Evolutionary conservation across 2,797 vertebrate genomes (phyloP), one percentile per base, ranked within the genome.

Genomic region (Enteromius viviparus): DNA sequence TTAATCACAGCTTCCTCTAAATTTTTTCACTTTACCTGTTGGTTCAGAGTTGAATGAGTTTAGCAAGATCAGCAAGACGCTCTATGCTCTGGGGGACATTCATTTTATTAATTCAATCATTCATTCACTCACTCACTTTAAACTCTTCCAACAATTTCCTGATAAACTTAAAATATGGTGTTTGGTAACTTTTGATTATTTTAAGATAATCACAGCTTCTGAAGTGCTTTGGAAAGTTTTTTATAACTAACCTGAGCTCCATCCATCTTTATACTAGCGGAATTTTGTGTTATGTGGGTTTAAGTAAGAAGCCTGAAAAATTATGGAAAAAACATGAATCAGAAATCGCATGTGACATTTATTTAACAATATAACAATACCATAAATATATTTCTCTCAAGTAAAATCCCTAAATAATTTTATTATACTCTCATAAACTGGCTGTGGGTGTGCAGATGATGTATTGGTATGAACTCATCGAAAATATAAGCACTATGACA

Each of bases 11-110:
- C 60, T 37, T 45, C 58, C 47, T 19, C 32, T 1, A 34, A 66
- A 68, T 80, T 45, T 17, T 74, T 80, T 84, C 65, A 71, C 83
- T 74, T 64, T 53, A 47, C 17, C 14, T 53, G 68, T 37, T 60
- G 68, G 37, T 49, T 19, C 10, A 55, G 15, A 32, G 2, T 10
- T 53, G 15, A 69, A 21, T 68, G n/a, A 7, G 34, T 29, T 70
- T 26, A 34, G 37, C 23, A 23, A 60, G 58, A 14, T 60, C 23
- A 60, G 23, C 4, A 12, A 60, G 55, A 60, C n/a, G 5, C 3
- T 58, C 23, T 11, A 23, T 26, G 58, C 12, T 26, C 68, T 42
- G 37, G 23, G 66, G 21, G 21, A 21, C 29, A 65, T 2, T 40
- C 9, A 11, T 3, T 42, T 11, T 1, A 9, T 42, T 42, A 0